A percentile compares a stretch with the other conserved stretches of the same genome.
phyloP scores from a whole-genome alignment of 2,797 vertebrate genomes.

The Lagocephalus sceleratus region DNA sequence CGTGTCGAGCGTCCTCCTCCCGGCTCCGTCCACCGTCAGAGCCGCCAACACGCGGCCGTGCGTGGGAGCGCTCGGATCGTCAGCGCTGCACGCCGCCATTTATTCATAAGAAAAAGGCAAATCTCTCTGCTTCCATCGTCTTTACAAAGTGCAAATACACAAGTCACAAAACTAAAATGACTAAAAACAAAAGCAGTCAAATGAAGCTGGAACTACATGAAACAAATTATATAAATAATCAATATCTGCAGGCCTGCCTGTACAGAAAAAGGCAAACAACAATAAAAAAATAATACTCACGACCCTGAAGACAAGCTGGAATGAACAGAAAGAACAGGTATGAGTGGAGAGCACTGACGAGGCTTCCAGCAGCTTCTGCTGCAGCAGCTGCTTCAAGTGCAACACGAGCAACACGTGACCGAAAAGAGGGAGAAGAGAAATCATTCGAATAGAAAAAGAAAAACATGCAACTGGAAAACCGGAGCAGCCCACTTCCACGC shows the following conservation, averaged over 20 bases:
- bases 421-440: background rate
- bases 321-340: slow-evolving; percentile 45
- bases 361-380: slow-evolving; percentile 34
- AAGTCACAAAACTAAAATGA: slow-evolving; percentile 58
- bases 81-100: slow-evolving; percentile 47
- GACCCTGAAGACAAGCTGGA: slow-evolving; percentile 52
- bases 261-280: slow-evolving; percentile 68
- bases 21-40: slow-evolving; percentile 5
- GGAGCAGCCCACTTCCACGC: too few species aligned
- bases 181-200: slow-evolving; percentile 47
- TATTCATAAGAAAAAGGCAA: slow-evolving; percentile 50
- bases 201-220: slow-evolving; percentile 22
- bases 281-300: slow-evolving; percentile 32
- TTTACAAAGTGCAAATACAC: slow-evolving; percentile 77
- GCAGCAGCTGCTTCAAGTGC: slow-evolving; percentile 40
- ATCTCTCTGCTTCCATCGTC: slow-evolving; percentile 62
- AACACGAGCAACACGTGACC: slow-evolving; percentile 38
- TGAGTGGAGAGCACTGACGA: slow-evolving; percentile 6
- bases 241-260: slow-evolving; percentile 81
- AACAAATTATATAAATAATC: slow-evolving; percentile 69
- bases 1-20: background rate
- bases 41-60: slow-evolving; percentile 16
- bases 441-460: slow-evolving; percentile 2
- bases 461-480: slow-evolving; percentile 26
- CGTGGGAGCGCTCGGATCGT: slow-evolving; percentile 30